phyloP scores from a whole-genome alignment of 2,797 vertebrate species.

The Sebastolobus alascanus region DNA sequence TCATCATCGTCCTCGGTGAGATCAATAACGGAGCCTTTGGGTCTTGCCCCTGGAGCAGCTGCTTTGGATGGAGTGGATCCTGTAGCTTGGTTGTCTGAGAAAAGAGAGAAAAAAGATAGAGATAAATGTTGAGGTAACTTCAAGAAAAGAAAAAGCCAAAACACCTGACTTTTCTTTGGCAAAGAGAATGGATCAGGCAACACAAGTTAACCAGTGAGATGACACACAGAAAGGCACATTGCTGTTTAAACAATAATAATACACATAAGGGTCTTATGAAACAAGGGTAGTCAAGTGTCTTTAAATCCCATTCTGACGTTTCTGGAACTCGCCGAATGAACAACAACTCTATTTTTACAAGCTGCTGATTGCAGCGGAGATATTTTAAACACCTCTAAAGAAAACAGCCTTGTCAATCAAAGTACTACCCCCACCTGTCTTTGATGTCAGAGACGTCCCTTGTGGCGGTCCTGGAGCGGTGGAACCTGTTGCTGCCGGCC shows the following conservation, averaged over 20 bases:
- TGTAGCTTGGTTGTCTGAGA: slow-evolving; percentile 90
- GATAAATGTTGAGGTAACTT: background rate
- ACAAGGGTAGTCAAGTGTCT: background rate
- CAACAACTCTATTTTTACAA: background rate
- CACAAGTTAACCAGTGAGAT: background rate
- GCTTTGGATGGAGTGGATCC: slow-evolving; percentile 84
- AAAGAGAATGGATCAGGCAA: background rate
- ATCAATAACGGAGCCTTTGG: slow-evolving; percentile 94
- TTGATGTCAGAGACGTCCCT: slow-evolving; percentile 83
- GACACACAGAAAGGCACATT: background rate
- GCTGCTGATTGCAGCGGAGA: background rate
- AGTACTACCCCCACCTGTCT: slow-evolving; percentile 79
- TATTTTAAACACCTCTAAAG: background rate
- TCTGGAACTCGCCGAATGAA: too few relatives aligned
- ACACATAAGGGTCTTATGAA: background rate
- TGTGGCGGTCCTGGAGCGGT: slow-evolving; percentile 83
- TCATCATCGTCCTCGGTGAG: slow-evolving; percentile 98
- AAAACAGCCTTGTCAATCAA: background rate
- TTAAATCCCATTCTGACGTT: background rate
- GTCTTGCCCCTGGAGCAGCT: slow-evolving; percentile 82
- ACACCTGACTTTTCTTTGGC: background rate
- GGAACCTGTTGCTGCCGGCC: slow-evolving; percentile 85
- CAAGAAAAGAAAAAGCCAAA: background rate
- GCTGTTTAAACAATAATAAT: background rate
- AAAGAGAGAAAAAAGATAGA: background rate